Conservation (phyloP, 2,113 vertebrate species). For the Colaptes auratus region DNA sequence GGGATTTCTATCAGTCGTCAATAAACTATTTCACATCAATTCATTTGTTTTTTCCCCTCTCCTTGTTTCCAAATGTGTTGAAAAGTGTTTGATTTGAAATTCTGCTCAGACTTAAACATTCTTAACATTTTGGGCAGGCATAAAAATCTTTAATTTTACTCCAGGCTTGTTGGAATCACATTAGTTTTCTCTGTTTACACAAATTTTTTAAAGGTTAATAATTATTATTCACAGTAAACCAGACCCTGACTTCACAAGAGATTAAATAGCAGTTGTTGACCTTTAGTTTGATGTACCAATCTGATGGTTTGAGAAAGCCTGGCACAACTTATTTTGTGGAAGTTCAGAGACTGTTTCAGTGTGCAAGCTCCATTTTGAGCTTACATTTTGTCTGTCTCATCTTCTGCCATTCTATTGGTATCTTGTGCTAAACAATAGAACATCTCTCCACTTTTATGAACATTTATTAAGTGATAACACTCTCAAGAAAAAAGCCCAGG, state of each 20-base stretch:
- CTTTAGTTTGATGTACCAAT: slow-evolving; percentile 33
- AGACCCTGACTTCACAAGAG: not conserved
- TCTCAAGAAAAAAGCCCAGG: not conserved
- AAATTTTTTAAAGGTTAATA: slow-evolving; percentile 22
- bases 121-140: not conserved
- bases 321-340: not conserved
- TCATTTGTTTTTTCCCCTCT: not conserved
- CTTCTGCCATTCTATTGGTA: not conserved
- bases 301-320: not conserved
- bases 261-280: slow-evolving; percentile 58
- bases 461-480: not conserved
- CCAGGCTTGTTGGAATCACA: not conserved
- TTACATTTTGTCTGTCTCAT: not conserved
- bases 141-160: not conserved
- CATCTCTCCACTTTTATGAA: not conserved
- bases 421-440: not conserved
- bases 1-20: not conserved
- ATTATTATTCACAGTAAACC: too few relatives aligned
- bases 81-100: not conserved
- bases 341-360: not conserved
- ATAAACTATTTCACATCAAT: not conserved
- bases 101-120: not conserved
- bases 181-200: slow-evolving; percentile 8
- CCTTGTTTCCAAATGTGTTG: not conserved
- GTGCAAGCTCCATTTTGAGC: not conserved